These are phyloP conservation scores for Elephantulus edwardii DNA, from an alignment of 2,113 vertebrate genomes.

Conservation along the genomic window DNA sequence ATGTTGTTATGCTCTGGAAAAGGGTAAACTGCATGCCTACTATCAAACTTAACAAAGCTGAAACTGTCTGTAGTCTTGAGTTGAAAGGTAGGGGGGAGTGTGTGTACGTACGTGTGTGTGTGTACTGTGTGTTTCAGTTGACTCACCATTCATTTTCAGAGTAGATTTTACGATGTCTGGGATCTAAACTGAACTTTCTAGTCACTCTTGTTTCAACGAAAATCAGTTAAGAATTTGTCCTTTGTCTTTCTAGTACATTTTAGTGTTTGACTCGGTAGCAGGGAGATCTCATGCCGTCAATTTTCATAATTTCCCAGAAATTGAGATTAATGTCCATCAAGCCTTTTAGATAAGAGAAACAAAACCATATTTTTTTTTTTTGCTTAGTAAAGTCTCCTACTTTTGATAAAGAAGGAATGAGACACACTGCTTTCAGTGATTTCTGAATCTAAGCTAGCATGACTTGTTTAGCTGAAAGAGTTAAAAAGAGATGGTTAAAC, in stretches of 20 bases:
- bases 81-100: not conserved
- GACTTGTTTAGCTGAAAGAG: not conserved
- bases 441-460: not conserved
- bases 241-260: constrained; percentile 39
- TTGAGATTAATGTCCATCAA: not conserved
- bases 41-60: constrained; percentile 49
- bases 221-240: constrained; percentile 45
- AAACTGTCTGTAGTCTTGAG: constrained; percentile 61
- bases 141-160: constrained; percentile 16
- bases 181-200: constrained; percentile 32
- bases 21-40: constrained; percentile 55
- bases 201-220: constrained; percentile 23
- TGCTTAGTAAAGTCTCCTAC: not conserved
- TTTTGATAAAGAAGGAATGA: not conserved
- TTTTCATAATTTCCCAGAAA: not conserved
- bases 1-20: constrained; percentile 76
- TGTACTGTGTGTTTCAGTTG: not conserved
- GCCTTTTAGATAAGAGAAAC: not conserved
- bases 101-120: not conserved
- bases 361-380: not conserved
- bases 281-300: not conserved
- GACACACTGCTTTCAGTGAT: not conserved
- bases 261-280: not conserved
- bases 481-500: not conserved
- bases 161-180: constrained; percentile 49